These are phyloP conservation scores for Aegypius monachus DNA, from an alignment of 2,113 vertebrate species.

Conservation along the genomic window DNA sequence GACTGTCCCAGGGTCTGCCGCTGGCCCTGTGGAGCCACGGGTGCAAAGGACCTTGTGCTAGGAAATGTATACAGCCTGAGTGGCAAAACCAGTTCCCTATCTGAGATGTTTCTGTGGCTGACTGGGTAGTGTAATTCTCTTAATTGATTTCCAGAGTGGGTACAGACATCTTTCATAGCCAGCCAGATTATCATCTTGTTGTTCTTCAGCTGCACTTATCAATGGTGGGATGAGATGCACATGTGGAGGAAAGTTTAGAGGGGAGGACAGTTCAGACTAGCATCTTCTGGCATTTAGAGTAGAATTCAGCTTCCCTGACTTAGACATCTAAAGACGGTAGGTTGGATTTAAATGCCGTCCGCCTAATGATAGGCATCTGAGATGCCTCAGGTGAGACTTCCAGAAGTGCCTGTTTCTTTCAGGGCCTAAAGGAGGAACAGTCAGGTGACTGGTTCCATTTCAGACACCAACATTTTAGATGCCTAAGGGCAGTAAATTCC, in stretches of 20 bases:
- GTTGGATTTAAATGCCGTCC: background rate
- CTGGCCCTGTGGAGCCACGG: rapidly evolving
- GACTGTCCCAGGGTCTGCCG: background rate
- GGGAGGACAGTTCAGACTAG: background rate
- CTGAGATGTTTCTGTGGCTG: background rate
- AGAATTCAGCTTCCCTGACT: background rate
- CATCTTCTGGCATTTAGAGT: background rate
- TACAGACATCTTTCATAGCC: background rate
- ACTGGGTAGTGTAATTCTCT: background rate
- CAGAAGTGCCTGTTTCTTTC: background rate
- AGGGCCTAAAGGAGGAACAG: background rate
- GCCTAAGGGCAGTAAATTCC: background rate
- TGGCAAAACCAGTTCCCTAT: background rate
- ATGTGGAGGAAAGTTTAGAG: background rate
- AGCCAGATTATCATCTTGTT: background rate
- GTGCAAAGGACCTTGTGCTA: background rate
- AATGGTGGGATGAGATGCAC: background rate
- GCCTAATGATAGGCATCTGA: background rate
- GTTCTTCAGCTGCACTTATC: background rate
- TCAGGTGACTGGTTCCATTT: background rate
- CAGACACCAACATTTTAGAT: background rate
- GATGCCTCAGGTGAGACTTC: background rate
- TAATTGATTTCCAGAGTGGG: background rate
- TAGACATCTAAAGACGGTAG: background rate
- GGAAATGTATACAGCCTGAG: background rate